Percentiles rank a stretch among this genome's conserved stretches.
Evolutionary conservation across 2,113 vertebrate species (phyloP).

Genomic region (Hucho hucho): DNA sequence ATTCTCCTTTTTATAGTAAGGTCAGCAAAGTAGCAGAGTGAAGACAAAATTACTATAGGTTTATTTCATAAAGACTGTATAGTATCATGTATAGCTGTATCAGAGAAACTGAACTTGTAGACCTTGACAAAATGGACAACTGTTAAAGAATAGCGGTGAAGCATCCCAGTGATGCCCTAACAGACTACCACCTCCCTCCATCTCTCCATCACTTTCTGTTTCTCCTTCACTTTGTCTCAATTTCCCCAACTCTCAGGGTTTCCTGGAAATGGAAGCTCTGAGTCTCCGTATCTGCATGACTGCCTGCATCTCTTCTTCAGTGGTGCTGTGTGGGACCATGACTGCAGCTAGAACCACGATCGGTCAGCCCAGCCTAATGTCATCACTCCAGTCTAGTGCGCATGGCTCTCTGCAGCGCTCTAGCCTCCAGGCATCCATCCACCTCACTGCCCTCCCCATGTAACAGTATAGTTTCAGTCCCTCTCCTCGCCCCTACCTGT

Average conservation of each 20-base stretch:
- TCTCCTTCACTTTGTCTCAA: background rate
- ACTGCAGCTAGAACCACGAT: background rate
- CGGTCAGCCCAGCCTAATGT: background rate
- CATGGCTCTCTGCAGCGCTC: background rate
- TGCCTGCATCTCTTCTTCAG: background rate
- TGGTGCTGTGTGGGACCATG: background rate
- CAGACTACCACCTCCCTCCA: no score
- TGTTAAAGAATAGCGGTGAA: no score
- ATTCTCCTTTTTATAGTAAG: no score
- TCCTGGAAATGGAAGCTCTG: background rate
- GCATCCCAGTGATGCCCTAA: no score
- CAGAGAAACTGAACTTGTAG: no score
- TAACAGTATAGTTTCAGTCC: no score
- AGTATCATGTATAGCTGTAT: no score
- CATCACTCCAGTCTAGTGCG: background rate
- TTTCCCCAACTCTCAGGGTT: background rate
- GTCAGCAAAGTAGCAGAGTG: no score
- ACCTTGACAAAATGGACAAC: no score
- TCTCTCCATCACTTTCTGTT: background rate
- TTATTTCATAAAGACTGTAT: no score
- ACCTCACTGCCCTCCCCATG: background rate
- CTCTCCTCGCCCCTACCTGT: no score
- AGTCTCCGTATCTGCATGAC: background rate
- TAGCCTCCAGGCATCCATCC: background rate
- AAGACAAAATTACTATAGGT: no score